Conservation (phyloP, 2,797 vertebrate genomes). For the Dipus sagitta region DNA sequence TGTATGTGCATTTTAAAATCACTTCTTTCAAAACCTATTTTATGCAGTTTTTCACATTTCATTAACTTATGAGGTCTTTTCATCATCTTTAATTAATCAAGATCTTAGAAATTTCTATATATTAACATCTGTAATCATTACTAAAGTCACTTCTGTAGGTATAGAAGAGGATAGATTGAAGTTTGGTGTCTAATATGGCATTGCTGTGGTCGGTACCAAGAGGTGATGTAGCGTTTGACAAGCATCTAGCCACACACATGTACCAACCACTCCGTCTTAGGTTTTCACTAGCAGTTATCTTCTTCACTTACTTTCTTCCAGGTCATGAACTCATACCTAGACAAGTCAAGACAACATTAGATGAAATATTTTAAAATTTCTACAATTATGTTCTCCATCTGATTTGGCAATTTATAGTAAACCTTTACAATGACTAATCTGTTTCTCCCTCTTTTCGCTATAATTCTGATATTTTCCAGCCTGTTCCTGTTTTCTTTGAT, state of each 20-base stretch:
- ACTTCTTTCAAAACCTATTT: neutral
- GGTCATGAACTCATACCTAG: neutral
- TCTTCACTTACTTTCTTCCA: neutral
- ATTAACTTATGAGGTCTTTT: slow-evolving; percentile 24
- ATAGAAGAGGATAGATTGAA: neutral
- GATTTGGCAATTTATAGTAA: slow-evolving; percentile 5
- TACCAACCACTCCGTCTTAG: neutral
- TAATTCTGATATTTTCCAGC: neutral
- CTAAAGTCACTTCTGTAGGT: neutral
- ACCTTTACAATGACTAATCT: neutral
- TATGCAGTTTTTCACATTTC: neutral
- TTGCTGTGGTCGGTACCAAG: neutral
- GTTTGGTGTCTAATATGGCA: neutral
- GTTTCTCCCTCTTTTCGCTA: slow-evolving; percentile 44
- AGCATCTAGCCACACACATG: neutral
- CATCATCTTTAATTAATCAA: slow-evolving; percentile 21
- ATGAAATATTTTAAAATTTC: slow-evolving; percentile 27
- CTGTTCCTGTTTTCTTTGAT: neutral
- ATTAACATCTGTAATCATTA: neutral
- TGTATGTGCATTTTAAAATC: neutral
- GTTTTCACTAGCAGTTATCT: slow-evolving; percentile 1
- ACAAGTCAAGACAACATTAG: slow-evolving; percentile 1
- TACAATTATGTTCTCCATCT: neutral
- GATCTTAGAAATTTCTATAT: slow-evolving; percentile 17
- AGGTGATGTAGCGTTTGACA: neutral